Percentiles rank a stretch among this genome's conserved stretches.
These are phyloP conservation scores for Mastomys natalensis DNA, from an alignment of 2,113 vertebrate genomes.

Conservation along the genomic window DNA sequence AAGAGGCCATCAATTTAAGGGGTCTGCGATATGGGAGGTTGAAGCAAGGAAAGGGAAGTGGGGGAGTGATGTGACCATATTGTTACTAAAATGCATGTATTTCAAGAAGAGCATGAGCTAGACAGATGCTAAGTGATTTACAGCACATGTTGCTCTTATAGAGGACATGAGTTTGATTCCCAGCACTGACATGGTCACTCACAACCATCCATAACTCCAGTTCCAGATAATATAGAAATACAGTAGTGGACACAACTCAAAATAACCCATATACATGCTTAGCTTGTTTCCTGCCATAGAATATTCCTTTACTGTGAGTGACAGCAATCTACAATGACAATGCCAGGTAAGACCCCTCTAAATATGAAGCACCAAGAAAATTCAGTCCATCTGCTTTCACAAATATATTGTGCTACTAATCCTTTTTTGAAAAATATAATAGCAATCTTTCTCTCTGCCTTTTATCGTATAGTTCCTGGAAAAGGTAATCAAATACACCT, in stretches of 20 bases:
- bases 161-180: neutral
- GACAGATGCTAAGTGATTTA: neutral
- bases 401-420: neutral
- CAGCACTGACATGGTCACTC: neutral
- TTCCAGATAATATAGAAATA: neutral
- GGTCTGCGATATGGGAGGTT: neutral
- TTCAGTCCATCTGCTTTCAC: neutral
- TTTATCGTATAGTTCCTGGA: neutral
- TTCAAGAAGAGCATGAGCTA: neutral
- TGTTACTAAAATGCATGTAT: neutral
- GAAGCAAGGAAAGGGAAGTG: neutral
- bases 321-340: neutral
- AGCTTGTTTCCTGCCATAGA: neutral
- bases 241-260: neutral
- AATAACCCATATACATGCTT: neutral
- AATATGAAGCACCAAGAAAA: neutral
- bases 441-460: slow-evolving; percentile 1
- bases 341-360: neutral
- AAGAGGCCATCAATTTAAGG: neutral
- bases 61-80: neutral
- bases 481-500: neutral
- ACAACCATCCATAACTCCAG: neutral
- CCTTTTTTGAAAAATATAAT: neutral
- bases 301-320: neutral
- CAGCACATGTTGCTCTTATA: neutral